Evolutionary conservation across 2,888 invertebrate genomes (phyloP).

Genomic region (Choreutis nemorana): DNA sequence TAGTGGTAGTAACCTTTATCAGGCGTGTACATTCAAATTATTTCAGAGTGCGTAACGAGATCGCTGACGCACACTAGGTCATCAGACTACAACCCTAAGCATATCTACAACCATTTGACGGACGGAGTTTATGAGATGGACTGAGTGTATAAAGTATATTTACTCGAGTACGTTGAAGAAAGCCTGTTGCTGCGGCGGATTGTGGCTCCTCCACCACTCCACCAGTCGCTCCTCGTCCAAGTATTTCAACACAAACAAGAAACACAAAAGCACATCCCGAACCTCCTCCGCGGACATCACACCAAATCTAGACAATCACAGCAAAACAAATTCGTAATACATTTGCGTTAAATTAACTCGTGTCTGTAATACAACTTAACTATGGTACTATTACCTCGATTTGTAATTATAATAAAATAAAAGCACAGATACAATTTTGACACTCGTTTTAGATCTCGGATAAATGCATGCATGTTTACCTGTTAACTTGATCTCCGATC

Average conservation of each 20-base stretch:
- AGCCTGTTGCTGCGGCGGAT: conserved; percentile 80
- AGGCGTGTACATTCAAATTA: background rate
- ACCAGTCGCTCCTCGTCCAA: conserved; percentile 88
- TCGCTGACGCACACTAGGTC: background rate
- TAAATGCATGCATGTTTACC: conserved; percentile 33
- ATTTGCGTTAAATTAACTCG: too few species aligned
- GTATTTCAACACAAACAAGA: conserved; percentile 91
- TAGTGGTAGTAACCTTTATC: too few species aligned
- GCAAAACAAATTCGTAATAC: too few species aligned
- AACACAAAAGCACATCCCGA: conserved; percentile 87
- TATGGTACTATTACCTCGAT: too few species aligned
- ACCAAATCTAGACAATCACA: conserved; percentile 42
- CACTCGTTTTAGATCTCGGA: too few species aligned
- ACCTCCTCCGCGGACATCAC: conserved; percentile 75
- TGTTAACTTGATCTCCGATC: conserved; percentile 60
- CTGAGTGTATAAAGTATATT: conserved; percentile 29
- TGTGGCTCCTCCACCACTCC: conserved; percentile 90
- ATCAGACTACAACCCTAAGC: too few species aligned
- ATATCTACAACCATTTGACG: too few species aligned
- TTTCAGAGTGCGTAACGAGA: too few species aligned
- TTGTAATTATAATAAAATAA: too few species aligned
- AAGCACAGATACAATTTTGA: too few species aligned
- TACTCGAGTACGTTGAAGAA: conserved; percentile 88
- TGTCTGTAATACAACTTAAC: too few species aligned
- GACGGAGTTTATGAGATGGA: too few species aligned